Conservation (phyloP, 2,797 vertebrate species). For the Diplodus sargus region DNA sequence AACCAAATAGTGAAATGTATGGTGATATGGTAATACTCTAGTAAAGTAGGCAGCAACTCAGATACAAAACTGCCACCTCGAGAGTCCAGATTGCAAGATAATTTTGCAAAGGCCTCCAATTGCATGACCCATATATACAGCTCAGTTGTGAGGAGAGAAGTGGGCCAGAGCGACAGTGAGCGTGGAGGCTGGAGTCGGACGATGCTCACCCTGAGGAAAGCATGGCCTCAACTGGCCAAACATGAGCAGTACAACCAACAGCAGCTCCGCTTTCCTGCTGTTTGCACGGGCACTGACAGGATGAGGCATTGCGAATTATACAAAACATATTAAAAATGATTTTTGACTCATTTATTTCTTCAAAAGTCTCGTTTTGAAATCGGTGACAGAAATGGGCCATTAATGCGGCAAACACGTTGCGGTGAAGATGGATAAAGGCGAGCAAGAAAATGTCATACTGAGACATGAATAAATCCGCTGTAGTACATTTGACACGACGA, state of each 20-base stretch:
- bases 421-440: constrained; percentile 1
- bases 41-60: background rate
- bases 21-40: background rate
- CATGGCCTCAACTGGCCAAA: constrained; percentile 89
- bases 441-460: background rate
- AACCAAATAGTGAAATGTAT: background rate
- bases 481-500: constrained; percentile 41
- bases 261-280: constrained; percentile 12
- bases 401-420: background rate
- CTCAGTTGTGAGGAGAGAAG: constrained; percentile 36
- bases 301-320: background rate
- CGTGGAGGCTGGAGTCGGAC: constrained; percentile 35
- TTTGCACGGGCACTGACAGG: background rate
- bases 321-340: background rate
- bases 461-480: constrained; percentile 44
- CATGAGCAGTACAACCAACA: constrained; percentile 80
- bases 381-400: background rate
- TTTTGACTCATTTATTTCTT: background rate
- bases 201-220: constrained; percentile 84
- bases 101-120: constrained; percentile 30
- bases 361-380: background rate
- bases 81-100: background rate
- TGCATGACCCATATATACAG: constrained; percentile 56
- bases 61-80: background rate
- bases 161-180: constrained; percentile 30